Percentiles rank a stretch among this genome's conserved stretches.
Conservation (phyloP, 2,797 vertebrate genomes). For the Artibeus lituratus region DNA sequence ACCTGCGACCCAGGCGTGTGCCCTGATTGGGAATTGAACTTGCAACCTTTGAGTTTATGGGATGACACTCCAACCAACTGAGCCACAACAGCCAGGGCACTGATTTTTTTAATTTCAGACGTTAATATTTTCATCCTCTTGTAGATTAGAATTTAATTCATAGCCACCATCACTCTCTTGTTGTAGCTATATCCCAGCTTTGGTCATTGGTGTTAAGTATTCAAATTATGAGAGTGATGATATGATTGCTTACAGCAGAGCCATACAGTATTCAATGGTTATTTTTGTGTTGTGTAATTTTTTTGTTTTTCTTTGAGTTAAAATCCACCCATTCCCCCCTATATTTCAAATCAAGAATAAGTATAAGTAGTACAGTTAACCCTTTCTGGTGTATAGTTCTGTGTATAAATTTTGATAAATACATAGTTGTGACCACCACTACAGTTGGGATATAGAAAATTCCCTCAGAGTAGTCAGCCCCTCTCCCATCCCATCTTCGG, state of each 20-base stretch:
- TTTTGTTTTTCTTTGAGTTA: conserved; percentile 2
- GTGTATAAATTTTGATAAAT: not conserved
- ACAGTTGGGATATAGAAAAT: not conserved
- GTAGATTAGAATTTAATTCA: not conserved
- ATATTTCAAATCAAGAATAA: not conserved
- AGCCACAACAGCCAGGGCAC: not conserved
- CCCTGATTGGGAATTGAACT: not conserved
- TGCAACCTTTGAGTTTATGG: not conserved
- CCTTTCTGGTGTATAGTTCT: not conserved
- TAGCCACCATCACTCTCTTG: not conserved
- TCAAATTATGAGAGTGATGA: not conserved
- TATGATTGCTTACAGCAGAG: not conserved
- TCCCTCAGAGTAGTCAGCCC: not conserved
- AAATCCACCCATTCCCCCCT: not conserved
- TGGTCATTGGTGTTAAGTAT: not conserved
- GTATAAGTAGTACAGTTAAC: not conserved
- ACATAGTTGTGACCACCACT: not conserved
- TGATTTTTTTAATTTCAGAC: not conserved
- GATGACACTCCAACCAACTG: not conserved
- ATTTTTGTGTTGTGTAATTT: not conserved
- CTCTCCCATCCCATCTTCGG: not conserved
- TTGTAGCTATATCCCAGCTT: not conserved
- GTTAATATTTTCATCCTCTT: not conserved
- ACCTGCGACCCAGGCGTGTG: not conserved
- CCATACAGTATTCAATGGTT: not conserved